These are phyloP conservation scores for Myopa tessellatipennis DNA, from an alignment of 2,888 invertebrate genomes.

Conservation along the genomic window DNA sequence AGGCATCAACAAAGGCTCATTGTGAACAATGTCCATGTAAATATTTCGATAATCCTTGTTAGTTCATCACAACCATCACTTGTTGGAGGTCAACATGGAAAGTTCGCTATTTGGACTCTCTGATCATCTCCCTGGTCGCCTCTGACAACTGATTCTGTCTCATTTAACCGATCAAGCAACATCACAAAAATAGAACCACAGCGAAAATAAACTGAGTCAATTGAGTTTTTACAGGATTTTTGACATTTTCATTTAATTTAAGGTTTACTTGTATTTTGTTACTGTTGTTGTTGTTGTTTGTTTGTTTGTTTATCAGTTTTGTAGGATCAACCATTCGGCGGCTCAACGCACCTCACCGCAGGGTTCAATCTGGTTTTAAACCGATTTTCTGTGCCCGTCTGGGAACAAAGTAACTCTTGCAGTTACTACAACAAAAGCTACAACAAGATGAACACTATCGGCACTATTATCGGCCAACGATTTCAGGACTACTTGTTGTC, in stretches of 20 bases:
- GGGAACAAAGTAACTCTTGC: conserved; percentile 5
- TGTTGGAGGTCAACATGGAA: too few relatives aligned
- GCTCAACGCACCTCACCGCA: conserved; percentile 18
- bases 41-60: conserved; percentile 25
- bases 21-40: neutral
- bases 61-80: neutral
- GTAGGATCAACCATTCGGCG: conserved; percentile 17
- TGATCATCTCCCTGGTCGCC: neutral
- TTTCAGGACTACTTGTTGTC: conserved; percentile 1
- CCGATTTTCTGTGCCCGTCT: neutral
- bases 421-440: neutral
- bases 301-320: conserved; percentile 21
- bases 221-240: conserved; percentile 24
- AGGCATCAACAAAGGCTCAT: neutral
- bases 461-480: neutral
- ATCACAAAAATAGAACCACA: neutral
- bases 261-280: too few relatives aligned
- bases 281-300: neutral
- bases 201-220: conserved; percentile 2
- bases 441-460: conserved; percentile 2
- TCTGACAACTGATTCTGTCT: neutral
- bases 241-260: conserved; percentile 20
- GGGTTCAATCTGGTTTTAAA: conserved; percentile 1
- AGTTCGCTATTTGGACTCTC: neutral
- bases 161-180: neutral